A percentile compares a stretch with the other conserved stretches of the same genome.
These are phyloP conservation scores for Sebastes diaconus DNA, from an alignment of 2,797 vertebrate genomes.

Conservation along the genomic window DNA sequence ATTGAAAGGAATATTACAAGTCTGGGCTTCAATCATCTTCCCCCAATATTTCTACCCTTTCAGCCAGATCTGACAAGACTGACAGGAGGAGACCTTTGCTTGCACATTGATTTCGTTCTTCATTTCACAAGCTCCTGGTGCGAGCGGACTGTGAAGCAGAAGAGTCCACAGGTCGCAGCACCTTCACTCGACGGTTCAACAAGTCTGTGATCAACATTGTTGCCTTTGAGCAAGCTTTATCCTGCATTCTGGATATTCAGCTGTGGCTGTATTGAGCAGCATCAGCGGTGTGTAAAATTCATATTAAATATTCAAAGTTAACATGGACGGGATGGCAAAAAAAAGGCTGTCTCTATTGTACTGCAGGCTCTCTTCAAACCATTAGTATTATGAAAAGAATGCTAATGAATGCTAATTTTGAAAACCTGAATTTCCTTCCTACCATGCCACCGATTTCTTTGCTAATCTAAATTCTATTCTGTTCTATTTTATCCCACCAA, in stretches of 20 bases:
- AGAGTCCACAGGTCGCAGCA: constrained; percentile 37
- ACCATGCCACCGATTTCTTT: neutral
- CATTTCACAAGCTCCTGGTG: constrained; percentile 65
- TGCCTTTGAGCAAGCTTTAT: constrained; percentile 23
- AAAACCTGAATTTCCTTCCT: neutral
- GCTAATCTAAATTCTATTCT: neutral
- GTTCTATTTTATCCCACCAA: neutral
- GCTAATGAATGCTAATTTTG: neutral
- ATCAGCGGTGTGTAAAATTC: neutral
- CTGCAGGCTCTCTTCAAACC: neutral
- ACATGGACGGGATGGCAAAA: neutral
- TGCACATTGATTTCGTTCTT: constrained; percentile 72
- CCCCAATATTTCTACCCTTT: constrained; percentile 23
- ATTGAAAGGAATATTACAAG: constrained; percentile 55
- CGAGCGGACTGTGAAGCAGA: constrained; percentile 41
- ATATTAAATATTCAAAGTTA: constrained; percentile 29
- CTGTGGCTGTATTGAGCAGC: neutral
- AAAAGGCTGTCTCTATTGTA: neutral
- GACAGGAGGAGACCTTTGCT: constrained; percentile 54
- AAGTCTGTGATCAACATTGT: constrained; percentile 5
- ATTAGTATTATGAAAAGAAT: too few relatives aligned
- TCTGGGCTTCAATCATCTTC: constrained; percentile 23
- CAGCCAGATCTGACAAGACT: constrained; percentile 40
- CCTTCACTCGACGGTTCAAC: constrained; percentile 31
- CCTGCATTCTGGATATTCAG: neutral